phyloP scores from a whole-genome alignment of 1,140 invertebrate species.

The Aphelenchoides avenae region DNA sequence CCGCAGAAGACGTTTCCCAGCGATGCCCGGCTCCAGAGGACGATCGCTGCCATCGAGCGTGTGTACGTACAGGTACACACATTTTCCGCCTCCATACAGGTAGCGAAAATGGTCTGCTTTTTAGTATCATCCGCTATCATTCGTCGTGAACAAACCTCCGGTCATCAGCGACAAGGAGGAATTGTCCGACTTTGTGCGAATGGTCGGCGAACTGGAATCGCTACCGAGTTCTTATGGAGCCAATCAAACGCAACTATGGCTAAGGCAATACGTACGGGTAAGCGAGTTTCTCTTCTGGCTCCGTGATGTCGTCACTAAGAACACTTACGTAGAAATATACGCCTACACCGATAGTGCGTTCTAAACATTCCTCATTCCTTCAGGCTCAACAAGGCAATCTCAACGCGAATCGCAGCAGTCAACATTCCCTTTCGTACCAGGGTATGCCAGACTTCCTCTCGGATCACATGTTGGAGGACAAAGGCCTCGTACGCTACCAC shows the following conservation, averaged over 20 bases:
- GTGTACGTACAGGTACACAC: neutral
- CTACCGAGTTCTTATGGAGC: conserved; percentile 3
- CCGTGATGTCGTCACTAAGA: no score
- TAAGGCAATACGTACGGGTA: no score
- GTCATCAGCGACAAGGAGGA: conserved; percentile 24
- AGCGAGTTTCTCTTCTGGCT: no score
- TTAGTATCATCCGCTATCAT: conserved; percentile 49
- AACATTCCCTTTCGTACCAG: conserved; percentile 28
- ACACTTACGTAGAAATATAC: no score
- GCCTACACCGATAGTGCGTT: neutral
- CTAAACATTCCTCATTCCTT: neutral
- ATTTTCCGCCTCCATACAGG: no score
- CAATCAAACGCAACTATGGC: conserved; percentile 1
- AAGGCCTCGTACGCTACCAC: conserved; percentile 36
- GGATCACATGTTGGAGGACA: conserved; percentile 29
- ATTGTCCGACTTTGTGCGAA: conserved; percentile 21
- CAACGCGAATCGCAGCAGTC: neutral
- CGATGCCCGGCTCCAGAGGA: conserved; percentile 3
- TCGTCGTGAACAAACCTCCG: conserved; percentile 42
- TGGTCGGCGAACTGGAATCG: conserved; percentile 33
- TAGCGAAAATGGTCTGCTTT: no score
- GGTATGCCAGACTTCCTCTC: conserved; percentile 31
- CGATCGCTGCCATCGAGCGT: conserved; percentile 1
- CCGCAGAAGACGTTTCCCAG: conserved; percentile 37
- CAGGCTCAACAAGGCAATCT: neutral